Base-by-base conservation (phyloP, 2,888 invertebrate genomes). In the Mayetiola destructor region DNA sequence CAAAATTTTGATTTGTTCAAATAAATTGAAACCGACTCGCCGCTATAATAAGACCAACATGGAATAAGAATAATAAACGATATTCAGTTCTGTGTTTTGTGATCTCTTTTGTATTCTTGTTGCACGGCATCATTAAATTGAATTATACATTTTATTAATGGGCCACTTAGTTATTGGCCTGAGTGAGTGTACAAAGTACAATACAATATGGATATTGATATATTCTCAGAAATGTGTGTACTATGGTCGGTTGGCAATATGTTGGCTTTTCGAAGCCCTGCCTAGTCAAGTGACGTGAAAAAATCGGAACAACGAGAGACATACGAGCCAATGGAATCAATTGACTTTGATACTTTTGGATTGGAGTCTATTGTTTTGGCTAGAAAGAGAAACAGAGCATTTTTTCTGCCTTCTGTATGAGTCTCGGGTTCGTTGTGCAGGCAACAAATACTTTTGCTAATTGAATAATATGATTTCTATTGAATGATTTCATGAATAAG, bases 101-200 rank as follows among this genome's bases (percentile, higher is more conserved):
- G 48, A 48, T 48, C 27, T 48, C 48, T 48, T 48, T 48, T 48
- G 48, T 48, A 16, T 48, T 23, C 48, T 27, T 27, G 27, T 48
- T 48, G 27, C 23, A 48, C 48, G 48, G 48, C 48, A 48, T 48
- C 48, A 48, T 48, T 48, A 48, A 48, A 48, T 48, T 48, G 48
- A 48, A 48, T 48, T 48, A 48, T 48, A 48, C 27, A 27, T 48
- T 48, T 48, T 48, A 48, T 48, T 48, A 48, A 48, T 48, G 48
- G 48, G 48, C 48, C 48, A 48, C 27, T 48, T 48, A 48, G 48
- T 27, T 48, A 48, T 48, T 48, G 48, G 48, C n/a, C 48, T 48
- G 9, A 2, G n/a, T 2, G 27, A 21, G 42, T 14, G 23, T 8
- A n/a, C 39, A 48, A n/a, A 48, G 27, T 48, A 48, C 32, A 32